Percentiles rank a stretch among this genome's conserved stretches.
Conservation (phyloP, 1,140 invertebrate genomes). For the Bombus pascuorum region DNA sequence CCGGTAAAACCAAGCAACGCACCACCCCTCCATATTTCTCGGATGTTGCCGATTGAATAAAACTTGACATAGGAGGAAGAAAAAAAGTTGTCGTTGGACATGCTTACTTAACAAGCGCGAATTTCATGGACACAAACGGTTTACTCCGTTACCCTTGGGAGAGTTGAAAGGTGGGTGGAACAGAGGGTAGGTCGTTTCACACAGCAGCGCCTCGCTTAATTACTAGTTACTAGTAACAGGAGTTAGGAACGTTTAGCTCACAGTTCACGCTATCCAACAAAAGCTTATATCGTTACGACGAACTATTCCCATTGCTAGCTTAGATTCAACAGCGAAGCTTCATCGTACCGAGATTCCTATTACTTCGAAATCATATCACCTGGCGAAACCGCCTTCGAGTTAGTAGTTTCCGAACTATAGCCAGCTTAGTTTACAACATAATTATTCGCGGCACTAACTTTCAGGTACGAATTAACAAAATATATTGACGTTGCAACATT, state of each 20-base stretch:
- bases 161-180: conserved; percentile 53
- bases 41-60: not conserved
- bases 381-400: conserved; percentile 56
- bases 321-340: conserved; percentile 62
- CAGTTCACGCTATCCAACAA: conserved; percentile 69
- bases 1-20: not conserved
- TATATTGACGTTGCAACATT: conserved; percentile 36
- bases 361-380: conserved; percentile 67
- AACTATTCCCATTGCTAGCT: conserved; percentile 67
- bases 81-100: conserved; percentile 23
- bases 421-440: conserved; percentile 61
- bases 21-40: not conserved
- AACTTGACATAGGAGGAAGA: not conserved
- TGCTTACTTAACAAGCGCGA: conserved; percentile 44
- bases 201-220: conserved; percentile 77
- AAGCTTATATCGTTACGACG: conserved; percentile 66
- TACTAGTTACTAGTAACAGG: conserved; percentile 76
- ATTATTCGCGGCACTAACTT: conserved; percentile 50
- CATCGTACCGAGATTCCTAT: conserved; percentile 59
- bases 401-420: conserved; percentile 53
- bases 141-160: conserved; percentile 56
- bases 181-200: conserved; percentile 71
- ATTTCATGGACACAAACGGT: conserved; percentile 60
- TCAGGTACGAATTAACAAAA: conserved; percentile 49
- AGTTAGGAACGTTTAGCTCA: conserved; percentile 76